These are phyloP conservation scores for Dasypogon diadema DNA, from an alignment of 2,888 invertebrate genomes.

Conservation along the genomic window DNA sequence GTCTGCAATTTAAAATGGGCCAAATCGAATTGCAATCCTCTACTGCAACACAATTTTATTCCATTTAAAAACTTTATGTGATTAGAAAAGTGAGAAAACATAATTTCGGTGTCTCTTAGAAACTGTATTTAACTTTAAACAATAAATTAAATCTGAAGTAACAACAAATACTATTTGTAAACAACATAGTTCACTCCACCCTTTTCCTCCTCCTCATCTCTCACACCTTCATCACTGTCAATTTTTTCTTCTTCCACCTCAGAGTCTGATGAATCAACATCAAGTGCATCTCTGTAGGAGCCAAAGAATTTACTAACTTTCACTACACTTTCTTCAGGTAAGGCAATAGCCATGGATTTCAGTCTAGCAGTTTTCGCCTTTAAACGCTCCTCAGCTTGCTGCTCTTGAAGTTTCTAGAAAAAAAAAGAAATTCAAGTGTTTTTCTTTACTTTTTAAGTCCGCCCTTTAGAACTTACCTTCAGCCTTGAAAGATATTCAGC, in stretches of 20 bases:
- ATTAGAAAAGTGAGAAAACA: background rate
- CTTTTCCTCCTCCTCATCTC: slow-evolving; percentile 62
- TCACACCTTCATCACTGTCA: slow-evolving; percentile 62
- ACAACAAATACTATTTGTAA: slow-evolving; percentile 55
- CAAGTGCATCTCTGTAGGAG: slow-evolving; percentile 59
- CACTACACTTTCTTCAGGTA: slow-evolving; percentile 60
- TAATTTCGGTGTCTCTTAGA: background rate
- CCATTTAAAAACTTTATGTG: slow-evolving; percentile 70
- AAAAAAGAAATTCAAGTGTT: slow-evolving; percentile 2
- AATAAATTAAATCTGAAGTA: slow-evolving; percentile 9
- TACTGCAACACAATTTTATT: slow-evolving; percentile 91
- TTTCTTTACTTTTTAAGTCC: background rate
- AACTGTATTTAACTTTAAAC: slow-evolving; percentile 20
- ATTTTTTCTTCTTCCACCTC: slow-evolving; percentile 56
- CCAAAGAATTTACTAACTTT: slow-evolving; percentile 62
- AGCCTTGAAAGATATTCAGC: slow-evolving; percentile 62
- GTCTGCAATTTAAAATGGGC: slow-evolving; percentile 97
- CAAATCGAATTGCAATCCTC: slow-evolving; percentile 95
- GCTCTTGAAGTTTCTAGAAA: slow-evolving; percentile 62
- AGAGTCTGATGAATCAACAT: slow-evolving; percentile 61
- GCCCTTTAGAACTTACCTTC: slow-evolving; percentile 62
- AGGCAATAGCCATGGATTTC: slow-evolving; percentile 38
- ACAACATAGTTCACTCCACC: slow-evolving; percentile 59
- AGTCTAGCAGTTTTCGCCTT: slow-evolving; percentile 58
- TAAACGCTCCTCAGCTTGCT: slow-evolving; percentile 64